Conservation (phyloP, 92 coral and sea anemone species). For the Blastomussa wellsi region DNA sequence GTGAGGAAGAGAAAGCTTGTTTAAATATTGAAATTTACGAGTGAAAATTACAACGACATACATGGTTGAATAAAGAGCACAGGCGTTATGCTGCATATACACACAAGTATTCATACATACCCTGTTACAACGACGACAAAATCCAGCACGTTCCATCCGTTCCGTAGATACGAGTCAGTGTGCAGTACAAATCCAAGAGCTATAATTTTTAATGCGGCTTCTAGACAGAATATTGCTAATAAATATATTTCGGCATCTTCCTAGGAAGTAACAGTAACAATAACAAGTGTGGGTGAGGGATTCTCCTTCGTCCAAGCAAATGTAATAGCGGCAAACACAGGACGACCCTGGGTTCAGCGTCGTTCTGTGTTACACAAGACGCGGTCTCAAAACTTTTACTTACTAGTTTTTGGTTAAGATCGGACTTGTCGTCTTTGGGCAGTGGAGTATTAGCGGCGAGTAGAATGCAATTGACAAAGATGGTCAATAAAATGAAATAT, state of each 20-base stretch:
- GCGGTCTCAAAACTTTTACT: slow-evolving; percentile 29
- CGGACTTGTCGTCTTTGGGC: slow-evolving; percentile 87
- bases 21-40: slow-evolving; percentile 42
- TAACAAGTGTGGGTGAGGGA: slow-evolving; percentile 36
- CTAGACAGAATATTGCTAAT: slow-evolving; percentile 92
- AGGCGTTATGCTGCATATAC: slow-evolving; percentile 32
- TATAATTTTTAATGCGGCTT: slow-evolving; percentile 77
- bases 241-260: slow-evolving; percentile 94
- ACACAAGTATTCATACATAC: slow-evolving; percentile 62
- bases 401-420: slow-evolving; percentile 77
- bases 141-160: slow-evolving; percentile 97
- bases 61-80: slow-evolving; percentile 38
- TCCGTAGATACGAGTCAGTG: slow-evolving; percentile 87
- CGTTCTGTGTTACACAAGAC: slow-evolving; percentile 10
- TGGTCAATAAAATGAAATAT: slow-evolving; percentile 97
- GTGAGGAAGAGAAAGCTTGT: slow-evolving; percentile 17
- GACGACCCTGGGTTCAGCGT: slow-evolving; percentile 4
- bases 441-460: slow-evolving; percentile 96
- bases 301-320: slow-evolving; percentile 1
- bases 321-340: neutral
- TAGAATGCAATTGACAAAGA: slow-evolving; percentile 97
- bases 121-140: slow-evolving; percentile 97
- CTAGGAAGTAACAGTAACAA: slow-evolving; percentile 56
- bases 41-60: slow-evolving; percentile 48
- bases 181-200: slow-evolving; percentile 92